Evolutionary conservation across 1,140 invertebrate species (phyloP), one percentile per base, ranked within the genome.

Genomic region (Physella acuta): DNA sequence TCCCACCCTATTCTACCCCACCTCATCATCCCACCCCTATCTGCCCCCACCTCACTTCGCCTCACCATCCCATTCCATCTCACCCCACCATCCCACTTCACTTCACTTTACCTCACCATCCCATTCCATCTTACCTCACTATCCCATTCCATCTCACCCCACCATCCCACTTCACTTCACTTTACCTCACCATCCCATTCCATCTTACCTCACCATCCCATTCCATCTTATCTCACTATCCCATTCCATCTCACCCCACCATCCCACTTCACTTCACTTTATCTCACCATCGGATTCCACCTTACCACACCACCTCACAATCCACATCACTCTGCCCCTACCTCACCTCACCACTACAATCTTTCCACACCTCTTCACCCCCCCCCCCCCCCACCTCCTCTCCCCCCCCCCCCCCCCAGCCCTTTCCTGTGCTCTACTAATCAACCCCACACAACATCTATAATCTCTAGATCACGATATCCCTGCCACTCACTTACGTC

Each of bases 31-130:
- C n/a, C 56, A 28, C 20, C 3, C 36, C 51, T 53, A 20, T 55
- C 51, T 55, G 3, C 33, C 37, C 49, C 33, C 61, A 24, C 52
- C 28, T 72, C 65, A 61, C 31, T 60, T 39, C 70, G 33, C 30
- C 60, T 61, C 34, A 61, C 36, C 39, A 17, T 61, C 39, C 33
- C 16, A 44, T 36, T 61, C 26, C n/a, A n/a, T n/a, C n/a, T n/a
- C n/a, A n/a, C n/a, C n/a, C n/a, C n/a, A n/a, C n/a, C n/a, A n/a
- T n/a, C 34, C 39, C 61, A 5, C 61, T 44, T 61, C 34, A 28
- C 58, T 55, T 17, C 52, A 34, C 44, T 2, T 63, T 44, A 49
- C 28, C 55, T 58, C 70, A 1, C 61, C 67, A 61, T 30, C 61
- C 33, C 33, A 14, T 55, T 3, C 39, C 28, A n/a, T 17, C 36